phyloP scores from a whole-genome alignment of 2,113 vertebrate species.

The Caloenas nicobarica region DNA sequence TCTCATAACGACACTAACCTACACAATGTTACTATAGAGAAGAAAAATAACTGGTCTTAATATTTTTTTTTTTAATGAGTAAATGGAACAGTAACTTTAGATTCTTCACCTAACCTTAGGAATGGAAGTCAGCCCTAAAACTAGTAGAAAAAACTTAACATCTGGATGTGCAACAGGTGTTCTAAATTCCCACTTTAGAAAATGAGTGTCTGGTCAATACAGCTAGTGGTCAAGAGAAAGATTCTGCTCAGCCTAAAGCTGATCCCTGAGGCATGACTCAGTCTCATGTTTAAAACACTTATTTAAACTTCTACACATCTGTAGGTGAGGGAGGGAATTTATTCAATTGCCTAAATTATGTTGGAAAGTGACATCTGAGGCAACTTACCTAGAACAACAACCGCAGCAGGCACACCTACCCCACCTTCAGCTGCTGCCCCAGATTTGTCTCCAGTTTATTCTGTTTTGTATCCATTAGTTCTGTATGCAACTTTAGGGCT shows the following conservation, averaged over 20 bases:
- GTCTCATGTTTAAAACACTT: background rate
- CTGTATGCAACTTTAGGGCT: background rate
- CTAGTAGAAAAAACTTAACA: background rate
- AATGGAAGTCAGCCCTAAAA: background rate
- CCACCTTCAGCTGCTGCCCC: background rate
- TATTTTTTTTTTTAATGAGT: background rate
- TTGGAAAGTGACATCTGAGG: background rate
- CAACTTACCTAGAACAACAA: background rate
- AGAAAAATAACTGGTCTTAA: background rate
- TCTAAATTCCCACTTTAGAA: background rate
- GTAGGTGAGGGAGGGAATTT: background rate
- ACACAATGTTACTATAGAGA: background rate
- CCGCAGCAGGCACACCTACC: background rate
- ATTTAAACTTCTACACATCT: background rate
- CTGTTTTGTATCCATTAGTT: background rate
- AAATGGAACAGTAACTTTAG: background rate
- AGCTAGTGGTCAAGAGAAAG: background rate
- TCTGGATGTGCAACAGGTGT: background rate
- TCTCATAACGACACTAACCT: background rate
- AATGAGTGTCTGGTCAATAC: fast-evolving
- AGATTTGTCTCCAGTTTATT: background rate
- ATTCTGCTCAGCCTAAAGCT: background rate
- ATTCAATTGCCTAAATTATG: background rate
- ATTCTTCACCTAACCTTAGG: fast-evolving
- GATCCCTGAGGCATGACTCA: fast-evolving